Evolutionary conservation across 2,888 invertebrate genomes (phyloP), one percentile per base, ranked within the genome.

Genomic region (Chelonus formosanus): DNA sequence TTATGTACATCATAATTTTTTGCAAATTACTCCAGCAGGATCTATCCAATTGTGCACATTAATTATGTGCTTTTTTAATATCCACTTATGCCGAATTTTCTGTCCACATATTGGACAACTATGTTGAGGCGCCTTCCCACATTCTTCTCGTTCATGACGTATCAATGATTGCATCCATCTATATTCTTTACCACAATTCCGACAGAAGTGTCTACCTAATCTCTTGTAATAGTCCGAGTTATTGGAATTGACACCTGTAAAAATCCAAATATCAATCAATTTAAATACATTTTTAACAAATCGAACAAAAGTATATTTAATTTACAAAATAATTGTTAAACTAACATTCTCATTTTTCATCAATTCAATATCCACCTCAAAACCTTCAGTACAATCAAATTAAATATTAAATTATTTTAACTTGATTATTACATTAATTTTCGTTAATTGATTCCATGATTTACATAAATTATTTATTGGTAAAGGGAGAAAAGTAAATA

Each of bases 81-180:
- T 78, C 80, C 83, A 83, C 69, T 83, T 85, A 72, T 85, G 84
- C 50, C 84, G 81, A 50, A 85, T 83, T 60, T 76, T 80, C 36
- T 78, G 75, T 4, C 78, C 75, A 70, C 86, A 86, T 68, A 79
- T 76, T 54, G 81, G 77, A 69, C 86, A 86, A 64, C 72, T 72
- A 64, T 85, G 84, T 45, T 84, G 82, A 7, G 85, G 84, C 6
- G 80, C 82, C 72, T 84, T 84, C 4, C 85, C 85, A 70, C 86
- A 86, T 65, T 86, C 86, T 68, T 85, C 85, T 45, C 82, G 80
- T 53, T 83, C 74, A 79, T 92, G 92, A 76, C 92, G 88, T 78
- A 90, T 87, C 75, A 92, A 88, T 34, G 91, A 90, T 74, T 90
- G 90, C 84, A 90, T 90, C 85, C 90, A 91, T 72, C 90, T 89